Conservation (phyloP, 2,113 vertebrate species). For the Mesembrinibis cayennensis region DNA sequence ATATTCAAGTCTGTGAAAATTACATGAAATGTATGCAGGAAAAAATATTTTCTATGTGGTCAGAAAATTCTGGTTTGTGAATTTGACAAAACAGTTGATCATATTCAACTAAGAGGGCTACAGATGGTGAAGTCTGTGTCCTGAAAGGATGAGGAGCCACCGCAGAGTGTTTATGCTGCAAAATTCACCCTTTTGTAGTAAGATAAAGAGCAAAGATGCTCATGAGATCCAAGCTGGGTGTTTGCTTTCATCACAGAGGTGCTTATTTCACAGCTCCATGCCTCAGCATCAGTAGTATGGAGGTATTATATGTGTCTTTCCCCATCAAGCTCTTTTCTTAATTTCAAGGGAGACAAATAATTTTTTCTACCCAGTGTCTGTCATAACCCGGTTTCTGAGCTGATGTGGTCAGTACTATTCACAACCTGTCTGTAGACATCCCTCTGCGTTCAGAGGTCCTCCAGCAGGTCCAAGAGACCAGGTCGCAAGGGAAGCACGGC, state of each 20-base stretch:
- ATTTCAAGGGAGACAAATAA: background rate
- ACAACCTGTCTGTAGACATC: background rate
- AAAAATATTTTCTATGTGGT: background rate
- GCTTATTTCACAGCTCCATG: background rate
- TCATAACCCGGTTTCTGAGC: background rate
- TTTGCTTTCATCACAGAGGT: background rate
- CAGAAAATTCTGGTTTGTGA: background rate
- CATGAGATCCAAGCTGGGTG: background rate
- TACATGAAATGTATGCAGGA: background rate
- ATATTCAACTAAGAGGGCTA: background rate
- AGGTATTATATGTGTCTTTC: background rate
- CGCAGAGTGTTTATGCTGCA: background rate
- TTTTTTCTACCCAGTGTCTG: background rate
- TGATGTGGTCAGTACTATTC: background rate
- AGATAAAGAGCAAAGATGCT: background rate
- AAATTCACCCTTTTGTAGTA: background rate
- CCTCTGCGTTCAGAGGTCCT: background rate
- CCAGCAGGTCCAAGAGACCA: background rate
- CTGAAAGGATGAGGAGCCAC: background rate
- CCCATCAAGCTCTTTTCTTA: background rate
- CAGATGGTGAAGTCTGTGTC: background rate
- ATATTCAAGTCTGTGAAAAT: background rate
- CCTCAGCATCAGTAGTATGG: background rate
- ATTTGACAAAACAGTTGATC: background rate
- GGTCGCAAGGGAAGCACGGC: background rate